Percentiles rank a stretch among this genome's conserved stretches.
Conservation (phyloP, 2,888 invertebrate species). For the Chloroclysta siterata region DNA sequence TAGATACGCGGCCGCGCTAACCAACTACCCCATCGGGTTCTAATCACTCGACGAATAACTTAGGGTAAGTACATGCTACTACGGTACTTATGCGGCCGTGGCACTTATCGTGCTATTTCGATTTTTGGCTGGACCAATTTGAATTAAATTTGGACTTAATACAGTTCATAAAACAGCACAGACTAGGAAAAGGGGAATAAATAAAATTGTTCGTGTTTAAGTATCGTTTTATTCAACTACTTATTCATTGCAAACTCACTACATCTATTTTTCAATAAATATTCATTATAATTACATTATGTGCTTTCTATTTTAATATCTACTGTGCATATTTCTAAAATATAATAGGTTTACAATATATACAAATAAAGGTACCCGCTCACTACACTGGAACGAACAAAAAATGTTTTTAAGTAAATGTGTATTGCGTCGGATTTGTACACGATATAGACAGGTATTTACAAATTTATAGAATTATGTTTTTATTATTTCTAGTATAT, state of each 20-base stretch:
- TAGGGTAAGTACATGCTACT: too few species aligned
- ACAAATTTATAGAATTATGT: neutral
- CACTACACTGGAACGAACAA: neutral
- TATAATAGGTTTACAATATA: constrained; percentile 32
- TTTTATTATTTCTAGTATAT: too few species aligned
- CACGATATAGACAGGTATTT: neutral
- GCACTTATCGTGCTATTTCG: too few species aligned
- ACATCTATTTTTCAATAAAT: constrained; percentile 55
- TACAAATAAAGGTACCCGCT: constrained; percentile 22
- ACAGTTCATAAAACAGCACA: too few species aligned
- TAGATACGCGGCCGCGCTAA: too few species aligned
- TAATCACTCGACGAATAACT: too few species aligned
- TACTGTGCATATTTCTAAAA: constrained; percentile 37
- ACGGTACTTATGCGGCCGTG: too few species aligned
- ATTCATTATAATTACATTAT: constrained; percentile 20
- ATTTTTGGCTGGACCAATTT: too few species aligned
- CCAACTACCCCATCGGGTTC: too few species aligned
- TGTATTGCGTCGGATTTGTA: neutral
- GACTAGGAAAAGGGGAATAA: neutral
- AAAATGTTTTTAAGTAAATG: neutral
- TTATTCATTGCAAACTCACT: constrained; percentile 64
- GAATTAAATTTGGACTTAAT: too few species aligned
- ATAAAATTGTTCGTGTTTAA: constrained; percentile 33
- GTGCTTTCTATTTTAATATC: constrained; percentile 34
- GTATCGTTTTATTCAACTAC: constrained; percentile 55